phyloP scores from a whole-genome alignment of 2,797 vertebrate genomes.

The Leucoraja ocellata region DNA sequence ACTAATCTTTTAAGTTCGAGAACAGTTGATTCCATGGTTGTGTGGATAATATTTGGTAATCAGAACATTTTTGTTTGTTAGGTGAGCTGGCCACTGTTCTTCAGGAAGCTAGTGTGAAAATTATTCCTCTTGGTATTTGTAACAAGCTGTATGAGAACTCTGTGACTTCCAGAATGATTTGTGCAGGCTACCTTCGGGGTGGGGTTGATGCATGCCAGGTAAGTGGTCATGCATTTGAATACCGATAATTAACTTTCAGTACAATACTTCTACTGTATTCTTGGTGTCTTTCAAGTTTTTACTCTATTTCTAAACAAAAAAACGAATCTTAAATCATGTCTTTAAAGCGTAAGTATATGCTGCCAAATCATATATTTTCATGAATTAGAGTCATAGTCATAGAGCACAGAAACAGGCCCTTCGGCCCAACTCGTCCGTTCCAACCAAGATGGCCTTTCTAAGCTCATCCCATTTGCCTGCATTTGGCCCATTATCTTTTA shows the following conservation, averaged over 20 bases:
- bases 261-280: not conserved
- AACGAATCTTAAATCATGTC: not conserved
- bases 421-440: no score
- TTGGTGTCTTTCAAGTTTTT: not conserved
- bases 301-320: not conserved
- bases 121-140: slow-evolving; percentile 71
- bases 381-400: not conserved
- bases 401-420: no score
- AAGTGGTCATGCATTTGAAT: slow-evolving; percentile 35
- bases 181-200: slow-evolving; percentile 75
- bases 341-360: not conserved
- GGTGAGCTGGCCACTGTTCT: slow-evolving; percentile 56
- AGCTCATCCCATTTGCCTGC: no score
- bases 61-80: slow-evolving; percentile 39
- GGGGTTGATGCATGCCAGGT: slow-evolving; percentile 81
- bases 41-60: not conserved
- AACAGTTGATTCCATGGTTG: not conserved
- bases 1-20: not conserved
- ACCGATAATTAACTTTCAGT: not conserved
- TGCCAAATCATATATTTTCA: not conserved
- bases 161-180: slow-evolving; percentile 76
- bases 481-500: no score
- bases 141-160: slow-evolving; percentile 72
- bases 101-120: slow-evolving; percentile 72
- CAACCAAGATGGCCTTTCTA: no score